phyloP scores from a whole-genome alignment of 2,888 invertebrate genomes.

The Xiphydria camelus region DNA sequence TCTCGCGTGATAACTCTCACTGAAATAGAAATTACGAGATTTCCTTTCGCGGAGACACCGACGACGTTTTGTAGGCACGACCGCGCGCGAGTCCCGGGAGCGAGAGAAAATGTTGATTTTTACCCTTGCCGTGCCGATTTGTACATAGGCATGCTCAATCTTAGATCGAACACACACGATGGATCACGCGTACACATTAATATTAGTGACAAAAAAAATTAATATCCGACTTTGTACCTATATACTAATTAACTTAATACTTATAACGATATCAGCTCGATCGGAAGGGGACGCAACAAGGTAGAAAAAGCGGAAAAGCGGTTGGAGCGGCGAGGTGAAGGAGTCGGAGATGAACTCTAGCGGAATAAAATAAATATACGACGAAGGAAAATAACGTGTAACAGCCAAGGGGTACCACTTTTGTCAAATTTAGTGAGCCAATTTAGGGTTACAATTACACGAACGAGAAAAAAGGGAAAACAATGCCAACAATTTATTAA shows the following conservation, averaged over 20 bases:
- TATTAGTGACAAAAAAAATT: conserved; percentile 39
- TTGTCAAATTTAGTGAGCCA: conserved; percentile 40
- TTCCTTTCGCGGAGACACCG: too few relatives aligned
- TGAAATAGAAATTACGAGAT: too few relatives aligned
- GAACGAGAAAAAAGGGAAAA: conserved; percentile 13
- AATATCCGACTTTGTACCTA: conserved; percentile 55
- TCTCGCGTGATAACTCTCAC: too few relatives aligned
- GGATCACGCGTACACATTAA: conserved; percentile 35
- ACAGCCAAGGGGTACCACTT: conserved; percentile 36
- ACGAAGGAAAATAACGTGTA: too few relatives aligned
- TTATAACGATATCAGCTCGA: conserved; percentile 28
- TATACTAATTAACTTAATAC: conserved; percentile 44
- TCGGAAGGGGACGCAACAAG: conserved; percentile 17
- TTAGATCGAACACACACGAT: conserved; percentile 35
- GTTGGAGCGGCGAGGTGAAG: conserved; percentile 11
- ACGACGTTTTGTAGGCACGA: too few relatives aligned
- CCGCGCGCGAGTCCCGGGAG: too few relatives aligned
- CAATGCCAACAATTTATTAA: conserved; percentile 33
- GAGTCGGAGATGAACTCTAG: conserved; percentile 1
- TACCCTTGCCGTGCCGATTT: conserved; percentile 49
- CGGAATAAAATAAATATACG: neutral
- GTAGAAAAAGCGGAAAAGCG: conserved; percentile 7
- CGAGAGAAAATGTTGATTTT: conserved; percentile 22
- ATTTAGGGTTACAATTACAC: conserved; percentile 32
- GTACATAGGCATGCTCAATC: conserved; percentile 55